Base-by-base conservation (phyloP, 2,888 invertebrate genomes). In the Ochropleura plecta region DNA sequence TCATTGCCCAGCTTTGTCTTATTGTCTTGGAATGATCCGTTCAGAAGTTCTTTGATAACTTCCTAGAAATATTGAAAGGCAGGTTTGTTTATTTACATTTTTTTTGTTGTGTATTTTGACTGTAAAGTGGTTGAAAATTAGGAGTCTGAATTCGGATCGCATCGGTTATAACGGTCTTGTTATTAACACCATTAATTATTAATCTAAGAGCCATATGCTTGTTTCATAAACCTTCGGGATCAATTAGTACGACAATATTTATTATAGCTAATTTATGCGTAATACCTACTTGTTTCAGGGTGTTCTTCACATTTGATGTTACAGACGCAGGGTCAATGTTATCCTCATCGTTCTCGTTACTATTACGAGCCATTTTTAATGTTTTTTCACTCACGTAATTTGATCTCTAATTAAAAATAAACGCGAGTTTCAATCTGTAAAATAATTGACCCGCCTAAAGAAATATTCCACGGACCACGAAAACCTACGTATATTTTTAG, bases 1-100 rank as follows among this genome's bases (percentile, higher is more conserved):
- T 97, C 97, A 77, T 97, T 97, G 12, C 95, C 95, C 48, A 97
- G 92, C 89, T 97, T 97, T 4, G 95, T 97, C 90, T 97, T 97
- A 82, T 96, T 93, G 88, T 97, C 97, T 89, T 94, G 93, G 86
- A 97, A 97, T 59, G 96, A 95, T 48, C 94, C 93, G 86, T 97
- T 96, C 5, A 97, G 85, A 9, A 96, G 92, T 82, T 97, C 97
- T 88, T 96, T 97, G 73, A 97, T 95, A 12, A 97, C 90, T 81
- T 97, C 96, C 97, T 97, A 82, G 1, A 82, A 86, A 70, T 66
- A 16, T 63, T 55, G 3, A 60, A 62, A 12, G 14, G 8, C 14
- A 14, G 7, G 10, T 55, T 49, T 76, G 53, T 78, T 78, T 76
- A 70, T 78, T 78, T 76, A 76, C 48, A 46, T 57, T 49, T 57